Evolutionary conservation across 1,140 invertebrate species (phyloP), one percentile per base, ranked within the genome.

Genomic region (Platyscapa corneri): DNA sequence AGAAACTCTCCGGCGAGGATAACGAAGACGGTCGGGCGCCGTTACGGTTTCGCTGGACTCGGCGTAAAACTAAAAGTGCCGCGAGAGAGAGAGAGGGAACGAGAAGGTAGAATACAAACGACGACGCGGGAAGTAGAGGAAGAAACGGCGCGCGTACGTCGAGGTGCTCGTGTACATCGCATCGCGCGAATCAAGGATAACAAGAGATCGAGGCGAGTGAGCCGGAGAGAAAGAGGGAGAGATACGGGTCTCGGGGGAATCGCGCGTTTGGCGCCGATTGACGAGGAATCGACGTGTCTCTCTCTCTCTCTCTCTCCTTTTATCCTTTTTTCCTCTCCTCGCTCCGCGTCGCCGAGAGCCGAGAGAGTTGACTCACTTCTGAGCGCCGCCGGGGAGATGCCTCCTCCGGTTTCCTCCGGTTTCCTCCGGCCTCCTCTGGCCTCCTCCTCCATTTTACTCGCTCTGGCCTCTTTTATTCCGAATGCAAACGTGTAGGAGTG

Each of bases 141-240:
- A 72, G 80, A 34, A 46, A n/a, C 1, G 30, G 70, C 60, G 64
- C 84, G 79, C 23, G 53, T 64, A 23, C 64, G 72, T 12, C 53
- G 46, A 18, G 18, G 81, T 46, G 70, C 86, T 72, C 88, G 89
- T 88, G 88, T 88, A 89, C 89, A 88, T 89, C 88, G 87, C 87
- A 88, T 89, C 84, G 84, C 76, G 85, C 76, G 83, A 87, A 90
- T 90, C 90, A 91, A 91, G 90, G 90, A 90, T 89, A 89, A 88
- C 89, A 78, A 88, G 87, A 81, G 82, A 83, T 79, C 56, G 77
- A 79, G 30, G 10, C 56, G 34, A 79, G 20, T 23, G 32, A 80
- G 78, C 12, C 34, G 12, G 56, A 64, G 34, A 67, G 39, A 64
- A 27, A 42, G 56, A 67, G 23, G 70, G 75, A 67, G 56, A 49